phyloP scores from a whole-genome alignment of 2,888 invertebrate genomes.

The Volucella bombylans region DNA sequence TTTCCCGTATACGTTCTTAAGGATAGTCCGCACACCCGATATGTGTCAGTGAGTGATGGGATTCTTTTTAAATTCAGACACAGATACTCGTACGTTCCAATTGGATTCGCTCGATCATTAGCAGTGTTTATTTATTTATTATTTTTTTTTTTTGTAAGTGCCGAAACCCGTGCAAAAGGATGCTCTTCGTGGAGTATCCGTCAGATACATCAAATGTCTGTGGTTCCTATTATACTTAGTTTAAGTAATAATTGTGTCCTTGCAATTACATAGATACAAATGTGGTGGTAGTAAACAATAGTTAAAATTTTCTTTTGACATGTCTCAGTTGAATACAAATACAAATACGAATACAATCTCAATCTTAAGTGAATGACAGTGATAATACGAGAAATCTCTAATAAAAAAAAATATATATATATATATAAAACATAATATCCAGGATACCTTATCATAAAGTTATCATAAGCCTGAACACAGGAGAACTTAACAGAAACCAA shows the following conservation, averaged over 20 bases:
- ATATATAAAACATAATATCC: slow-evolving; percentile 7
- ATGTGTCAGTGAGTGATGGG: slow-evolving; percentile 63
- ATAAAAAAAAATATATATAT: neutral
- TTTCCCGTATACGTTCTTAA: slow-evolving; percentile 31
- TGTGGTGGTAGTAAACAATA: slow-evolving; percentile 29
- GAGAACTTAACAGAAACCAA: slow-evolving; percentile 9
- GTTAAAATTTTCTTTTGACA: slow-evolving; percentile 17
- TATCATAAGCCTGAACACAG: slow-evolving; percentile 9
- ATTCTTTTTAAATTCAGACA: slow-evolving; percentile 50
- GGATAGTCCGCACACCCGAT: slow-evolving; percentile 25
- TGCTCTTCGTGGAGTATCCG: slow-evolving; percentile 25
- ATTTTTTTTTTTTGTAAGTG: slow-evolving; percentile 9
- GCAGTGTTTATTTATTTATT: slow-evolving; percentile 10
- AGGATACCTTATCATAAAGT: slow-evolving; percentile 39
- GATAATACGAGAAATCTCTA: neutral
- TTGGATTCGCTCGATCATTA: slow-evolving; percentile 41
- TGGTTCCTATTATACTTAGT: slow-evolving; percentile 63
- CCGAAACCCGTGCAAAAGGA: slow-evolving; percentile 42
- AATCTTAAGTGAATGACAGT: slow-evolving; percentile 17
- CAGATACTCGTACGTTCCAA: slow-evolving; percentile 52
- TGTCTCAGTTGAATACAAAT: slow-evolving; percentile 26
- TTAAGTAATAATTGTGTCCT: slow-evolving; percentile 42
- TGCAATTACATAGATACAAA: slow-evolving; percentile 18
- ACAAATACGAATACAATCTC: too few relatives aligned
- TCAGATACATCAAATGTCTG: slow-evolving; percentile 50